These are phyloP conservation scores for Mobula birostris DNA, from an alignment of 2,113 vertebrate species.

Conservation along the genomic window DNA sequence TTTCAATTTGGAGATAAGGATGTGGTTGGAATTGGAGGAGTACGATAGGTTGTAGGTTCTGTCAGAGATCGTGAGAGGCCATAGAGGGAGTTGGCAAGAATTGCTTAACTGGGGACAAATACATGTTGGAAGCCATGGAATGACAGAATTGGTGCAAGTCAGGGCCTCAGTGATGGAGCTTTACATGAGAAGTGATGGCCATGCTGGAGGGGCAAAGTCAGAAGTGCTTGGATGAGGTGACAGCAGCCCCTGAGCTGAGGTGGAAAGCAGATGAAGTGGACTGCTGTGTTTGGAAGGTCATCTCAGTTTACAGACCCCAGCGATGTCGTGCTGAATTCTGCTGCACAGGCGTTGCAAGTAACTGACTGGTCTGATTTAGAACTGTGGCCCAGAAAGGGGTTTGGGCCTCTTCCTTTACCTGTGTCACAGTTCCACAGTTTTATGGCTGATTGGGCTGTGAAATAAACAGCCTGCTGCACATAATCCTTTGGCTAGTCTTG, in stretches of 20 bases:
- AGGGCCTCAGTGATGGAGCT: background rate
- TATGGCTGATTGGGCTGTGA: background rate
- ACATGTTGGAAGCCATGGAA: background rate
- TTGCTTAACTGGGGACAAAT: background rate
- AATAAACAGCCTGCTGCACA: background rate
- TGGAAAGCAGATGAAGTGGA: background rate
- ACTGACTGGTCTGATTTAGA: background rate
- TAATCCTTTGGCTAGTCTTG: background rate
- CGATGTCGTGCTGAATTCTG: background rate
- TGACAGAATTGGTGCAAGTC: background rate
- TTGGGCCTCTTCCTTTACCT: constrained; percentile 6
- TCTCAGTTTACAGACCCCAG: background rate
- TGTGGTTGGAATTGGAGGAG: background rate
- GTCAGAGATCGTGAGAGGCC: background rate
- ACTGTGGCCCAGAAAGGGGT: background rate
- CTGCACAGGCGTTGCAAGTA: background rate
- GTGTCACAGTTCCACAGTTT: background rate
- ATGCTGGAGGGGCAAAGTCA: background rate
- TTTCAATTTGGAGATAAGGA: background rate
- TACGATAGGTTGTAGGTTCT: background rate
- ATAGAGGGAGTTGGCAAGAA: background rate
- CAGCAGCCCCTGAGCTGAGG: background rate
- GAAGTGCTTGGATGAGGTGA: background rate
- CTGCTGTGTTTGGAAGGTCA: background rate
- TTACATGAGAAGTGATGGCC: background rate